Percentiles rank a stretch among this genome's conserved stretches.
These are phyloP conservation scores for Dicrurus megarhynchus DNA, from an alignment of 2,113 vertebrate species.

Conservation along the genomic window DNA sequence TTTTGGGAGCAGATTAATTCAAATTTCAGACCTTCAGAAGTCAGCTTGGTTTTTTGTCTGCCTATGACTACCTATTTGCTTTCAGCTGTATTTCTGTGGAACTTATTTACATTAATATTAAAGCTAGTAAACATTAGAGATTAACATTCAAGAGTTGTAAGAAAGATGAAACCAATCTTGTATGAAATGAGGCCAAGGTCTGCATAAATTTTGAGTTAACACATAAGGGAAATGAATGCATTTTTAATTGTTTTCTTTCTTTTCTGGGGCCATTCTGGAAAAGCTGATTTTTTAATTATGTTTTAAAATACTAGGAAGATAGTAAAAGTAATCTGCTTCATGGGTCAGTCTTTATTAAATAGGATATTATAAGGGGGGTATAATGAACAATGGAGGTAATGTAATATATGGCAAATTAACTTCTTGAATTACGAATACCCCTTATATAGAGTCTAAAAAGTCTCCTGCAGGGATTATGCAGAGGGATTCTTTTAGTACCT, in stretches of 20 bases:
- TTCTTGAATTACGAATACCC: not conserved
- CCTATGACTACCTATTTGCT: not conserved
- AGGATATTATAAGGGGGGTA: not conserved
- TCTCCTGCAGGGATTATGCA: not conserved
- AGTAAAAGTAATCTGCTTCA: not conserved
- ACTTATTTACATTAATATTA: slow-evolving; percentile 44
- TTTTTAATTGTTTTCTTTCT: slow-evolving; percentile 45
- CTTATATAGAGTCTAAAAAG: not conserved
- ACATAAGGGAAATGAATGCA: slow-evolving; percentile 11
- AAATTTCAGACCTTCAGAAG: not conserved
- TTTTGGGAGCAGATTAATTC: not conserved
- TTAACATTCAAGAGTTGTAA: slow-evolving; percentile 36
- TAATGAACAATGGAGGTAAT: not conserved
- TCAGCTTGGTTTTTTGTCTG: not conserved
- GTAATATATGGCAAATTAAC: not conserved
- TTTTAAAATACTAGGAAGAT: not conserved
- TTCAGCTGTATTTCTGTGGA: not conserved
- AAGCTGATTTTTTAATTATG: not conserved
- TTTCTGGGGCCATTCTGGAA: not conserved
- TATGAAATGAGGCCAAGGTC: slow-evolving; percentile 66
- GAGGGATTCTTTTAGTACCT: not conserved
- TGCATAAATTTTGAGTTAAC: slow-evolving; percentile 38
- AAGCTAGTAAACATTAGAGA: slow-evolving; percentile 11
- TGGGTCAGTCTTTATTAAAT: not conserved
- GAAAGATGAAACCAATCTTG: slow-evolving; percentile 49